Base-by-base conservation (phyloP, 2,888 invertebrate species). In the Cerceris rybyensis region DNA sequence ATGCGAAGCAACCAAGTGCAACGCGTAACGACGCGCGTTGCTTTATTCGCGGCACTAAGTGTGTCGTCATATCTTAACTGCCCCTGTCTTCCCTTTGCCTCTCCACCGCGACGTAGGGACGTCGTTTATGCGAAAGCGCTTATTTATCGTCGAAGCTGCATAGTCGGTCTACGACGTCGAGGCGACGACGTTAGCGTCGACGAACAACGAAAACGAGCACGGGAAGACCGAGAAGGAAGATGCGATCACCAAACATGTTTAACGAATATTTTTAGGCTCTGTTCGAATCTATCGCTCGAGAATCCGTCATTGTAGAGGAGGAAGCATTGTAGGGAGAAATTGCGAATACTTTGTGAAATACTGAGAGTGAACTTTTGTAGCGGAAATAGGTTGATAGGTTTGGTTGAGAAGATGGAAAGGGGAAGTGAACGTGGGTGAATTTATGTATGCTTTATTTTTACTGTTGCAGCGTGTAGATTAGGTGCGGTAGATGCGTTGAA, bases 41-140 rank as follows among this genome's bases (percentile, higher is more conserved):
- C 76, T 81, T 84, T 81, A 80, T 80, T 82, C 78, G 74, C 72
- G 69, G 70, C 80, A 84, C 80, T 85, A 86, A 88, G 85, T 86
- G 80, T 81, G 84, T 85, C 83, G 85, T 83, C 84, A 75, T 84
- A 83, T 80, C 83, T 86, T 86, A 87, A 86, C 88, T 81, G 84
- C 79, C 75, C 80, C 79, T 78, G 78, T 58, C 28, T 42, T 66
- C 54, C 55, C 75, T 17, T 41, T 46, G 41, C 49, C 42, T 42
- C 41, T 42, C 16, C n/a, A 41, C 1, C 49, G 7, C 69, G 46
- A 65, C 67, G 42, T 65, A 46, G 42, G 43, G 54, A 72, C 61
- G 68, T 39, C 70, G 75, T 81, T 81, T 81, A 81, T 78, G 74
- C 76, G 80, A 78, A 75, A 70, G 60, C 75, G 72, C 61, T 76